phyloP scores from a whole-genome alignment of 2,888 invertebrate species.

The Hyles lineata region DNA sequence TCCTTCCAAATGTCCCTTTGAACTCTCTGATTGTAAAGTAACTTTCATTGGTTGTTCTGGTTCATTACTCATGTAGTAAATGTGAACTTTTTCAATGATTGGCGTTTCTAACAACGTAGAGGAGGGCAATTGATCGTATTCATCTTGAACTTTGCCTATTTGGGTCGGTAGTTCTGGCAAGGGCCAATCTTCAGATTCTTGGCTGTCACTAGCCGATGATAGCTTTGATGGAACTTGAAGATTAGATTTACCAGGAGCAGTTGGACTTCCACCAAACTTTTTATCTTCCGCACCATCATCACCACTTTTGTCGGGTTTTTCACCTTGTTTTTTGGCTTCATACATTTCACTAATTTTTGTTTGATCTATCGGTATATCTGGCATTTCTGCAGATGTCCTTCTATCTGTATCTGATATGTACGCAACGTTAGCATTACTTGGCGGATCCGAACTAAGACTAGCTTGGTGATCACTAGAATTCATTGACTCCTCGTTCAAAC shows the following conservation, averaged over 20 bases:
- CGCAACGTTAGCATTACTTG: constrained; percentile 89
- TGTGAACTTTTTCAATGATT: constrained; percentile 90
- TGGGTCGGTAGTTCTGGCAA: constrained; percentile 89
- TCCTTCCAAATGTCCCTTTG: constrained; percentile 86
- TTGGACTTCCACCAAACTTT: constrained; percentile 59
- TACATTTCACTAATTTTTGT: constrained; percentile 85
- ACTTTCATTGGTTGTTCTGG: constrained; percentile 92
- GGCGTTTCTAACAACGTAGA: constrained; percentile 89
- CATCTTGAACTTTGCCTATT: constrained; percentile 70
- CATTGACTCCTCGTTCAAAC: constrained; percentile 92
- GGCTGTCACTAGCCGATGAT: constrained; percentile 86
- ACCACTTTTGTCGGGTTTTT: constrained; percentile 59
- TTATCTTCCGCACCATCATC: constrained; percentile 54
- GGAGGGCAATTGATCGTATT: constrained; percentile 91
- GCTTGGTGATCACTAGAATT: constrained; percentile 94
- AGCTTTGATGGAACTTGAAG: constrained; percentile 72
- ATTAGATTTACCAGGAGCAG: constrained; percentile 62
- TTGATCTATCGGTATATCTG: constrained; percentile 92
- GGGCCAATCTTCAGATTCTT: constrained; percentile 91
- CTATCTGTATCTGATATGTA: constrained; percentile 92
- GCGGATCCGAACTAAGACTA: constrained; percentile 93
- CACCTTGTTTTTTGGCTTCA: constrained; percentile 79
- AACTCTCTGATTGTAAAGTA: constrained; percentile 88
- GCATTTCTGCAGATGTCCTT: constrained; percentile 93
- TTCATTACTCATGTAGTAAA: constrained; percentile 91